A percentile compares a stretch with the other conserved stretches of the same genome.
phyloP scores from a whole-genome alignment of 2,888 invertebrate genomes.

The Morpho deidamia region DNA sequence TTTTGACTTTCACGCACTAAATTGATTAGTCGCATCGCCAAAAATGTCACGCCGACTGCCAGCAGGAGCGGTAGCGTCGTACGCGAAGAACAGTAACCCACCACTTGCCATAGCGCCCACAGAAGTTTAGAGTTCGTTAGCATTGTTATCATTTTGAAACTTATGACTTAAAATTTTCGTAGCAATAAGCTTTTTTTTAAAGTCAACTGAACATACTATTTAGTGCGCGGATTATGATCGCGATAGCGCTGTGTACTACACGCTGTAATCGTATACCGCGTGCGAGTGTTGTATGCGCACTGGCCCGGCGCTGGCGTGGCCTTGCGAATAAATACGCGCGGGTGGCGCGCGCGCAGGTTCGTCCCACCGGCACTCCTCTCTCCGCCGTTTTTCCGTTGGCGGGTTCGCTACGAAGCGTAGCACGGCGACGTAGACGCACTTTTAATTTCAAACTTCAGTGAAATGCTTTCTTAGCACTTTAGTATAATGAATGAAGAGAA shows the following conservation, averaged over 20 bases:
- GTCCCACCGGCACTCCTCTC: constrained; percentile 66
- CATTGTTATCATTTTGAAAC: constrained; percentile 51
- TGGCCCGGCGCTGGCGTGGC: constrained; percentile 70
- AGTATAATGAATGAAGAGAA: too few relatives aligned
- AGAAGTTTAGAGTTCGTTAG: constrained; percentile 70
- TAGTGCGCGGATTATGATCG: constrained; percentile 58
- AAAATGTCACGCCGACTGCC: constrained; percentile 63
- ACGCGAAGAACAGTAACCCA: constrained; percentile 60
- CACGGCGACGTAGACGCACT: constrained; percentile 44
- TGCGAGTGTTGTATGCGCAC: constrained; percentile 70
- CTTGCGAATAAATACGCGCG: constrained; percentile 75
- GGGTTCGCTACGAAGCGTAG: constrained; percentile 50
- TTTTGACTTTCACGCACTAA: constrained; percentile 63
- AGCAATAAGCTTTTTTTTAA: constrained; percentile 31
- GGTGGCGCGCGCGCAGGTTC: constrained; percentile 60
- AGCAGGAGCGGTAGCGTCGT: constrained; percentile 65
- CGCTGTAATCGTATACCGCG: constrained; percentile 60
- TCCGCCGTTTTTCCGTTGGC: constrained; percentile 54
- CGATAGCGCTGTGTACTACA: constrained; percentile 48
- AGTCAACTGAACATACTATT: constrained; percentile 49
- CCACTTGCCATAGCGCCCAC: constrained; percentile 72
- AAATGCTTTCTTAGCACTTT: constrained; percentile 6
- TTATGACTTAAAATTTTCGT: constrained; percentile 36
- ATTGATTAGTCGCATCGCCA: constrained; percentile 66
- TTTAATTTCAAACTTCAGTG: constrained; percentile 22